phyloP scores from a whole-genome alignment of 2,888 invertebrate species.

The Ophion ventricosus region DNA sequence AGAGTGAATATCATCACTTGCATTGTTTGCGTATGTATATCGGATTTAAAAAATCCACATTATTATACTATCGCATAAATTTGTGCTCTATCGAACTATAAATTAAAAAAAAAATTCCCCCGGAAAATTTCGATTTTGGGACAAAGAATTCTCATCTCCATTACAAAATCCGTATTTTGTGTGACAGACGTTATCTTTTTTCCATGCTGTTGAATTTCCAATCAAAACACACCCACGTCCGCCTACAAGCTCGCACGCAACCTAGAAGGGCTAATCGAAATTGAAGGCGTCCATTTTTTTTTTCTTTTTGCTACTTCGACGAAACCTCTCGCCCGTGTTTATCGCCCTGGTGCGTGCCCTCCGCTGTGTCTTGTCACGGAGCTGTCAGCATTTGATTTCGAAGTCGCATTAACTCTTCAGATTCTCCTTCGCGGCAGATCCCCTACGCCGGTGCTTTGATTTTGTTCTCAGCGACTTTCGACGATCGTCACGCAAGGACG shows the following conservation, averaged over 20 bases:
- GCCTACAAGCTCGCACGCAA: background rate
- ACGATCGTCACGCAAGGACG: background rate
- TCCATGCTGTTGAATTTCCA: background rate
- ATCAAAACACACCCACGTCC: background rate
- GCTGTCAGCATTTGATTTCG: background rate
- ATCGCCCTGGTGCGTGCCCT: background rate
- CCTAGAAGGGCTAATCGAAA: slow-evolving; percentile 8
- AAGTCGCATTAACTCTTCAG: background rate
- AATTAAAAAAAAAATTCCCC: background rate
- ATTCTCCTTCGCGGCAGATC: background rate
- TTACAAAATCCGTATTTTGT: background rate
- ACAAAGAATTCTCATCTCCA: background rate
- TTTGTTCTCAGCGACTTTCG: background rate
- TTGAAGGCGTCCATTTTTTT: slow-evolving; percentile 9
- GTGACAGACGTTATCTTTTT: background rate
- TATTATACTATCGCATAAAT: background rate
- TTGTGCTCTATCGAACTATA: background rate
- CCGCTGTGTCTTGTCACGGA: background rate
- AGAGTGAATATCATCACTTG: no score
- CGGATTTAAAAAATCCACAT: background rate
- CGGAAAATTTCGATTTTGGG: background rate
- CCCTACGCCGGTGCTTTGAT: background rate
- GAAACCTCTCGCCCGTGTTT: background rate
- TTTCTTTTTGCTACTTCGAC: background rate
- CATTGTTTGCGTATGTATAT: no score